Evolutionary conservation across 2,888 invertebrate species (phyloP).

Genomic region (Scaeva pyrastri): DNA sequence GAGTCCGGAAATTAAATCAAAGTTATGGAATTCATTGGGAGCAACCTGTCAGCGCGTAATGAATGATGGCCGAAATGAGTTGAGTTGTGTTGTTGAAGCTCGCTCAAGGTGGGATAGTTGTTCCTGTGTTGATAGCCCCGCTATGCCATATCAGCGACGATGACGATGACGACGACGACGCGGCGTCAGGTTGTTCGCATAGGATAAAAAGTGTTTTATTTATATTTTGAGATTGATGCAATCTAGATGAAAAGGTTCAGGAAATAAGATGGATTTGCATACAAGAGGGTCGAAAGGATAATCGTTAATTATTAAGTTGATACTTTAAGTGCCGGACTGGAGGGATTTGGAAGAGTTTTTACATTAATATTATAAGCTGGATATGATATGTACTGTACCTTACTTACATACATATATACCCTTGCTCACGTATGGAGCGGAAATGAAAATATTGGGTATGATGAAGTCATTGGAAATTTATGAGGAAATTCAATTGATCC

Average conservation of each 20-base stretch:
- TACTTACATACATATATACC: too few relatives aligned
- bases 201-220: conserved; percentile 63
- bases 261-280: conserved; percentile 64
- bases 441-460: conserved; percentile 12
- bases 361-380: conserved; percentile 5
- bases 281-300: conserved; percentile 70
- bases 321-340: conserved; percentile 63
- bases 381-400: conserved; percentile 39
- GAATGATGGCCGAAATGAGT: conserved; percentile 71
- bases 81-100: conserved; percentile 30
- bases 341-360: conserved; percentile 39
- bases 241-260: conserved; percentile 39
- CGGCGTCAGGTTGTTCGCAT: background rate
- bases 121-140: conserved; percentile 6
- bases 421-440: background rate
- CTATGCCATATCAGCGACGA: too few relatives aligned
- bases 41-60: conserved; percentile 61
- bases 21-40: conserved; percentile 72
- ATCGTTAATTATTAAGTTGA: conserved; percentile 71
- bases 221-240: conserved; percentile 49
- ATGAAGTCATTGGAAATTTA: conserved; percentile 1
- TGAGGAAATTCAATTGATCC: conserved; percentile 22
- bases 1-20: conserved; percentile 76
- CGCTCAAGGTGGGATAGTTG: conserved; percentile 30
- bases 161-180: too few relatives aligned